Base-by-base conservation (phyloP, 2,888 invertebrate species). In the Emmelina monodactyla region DNA sequence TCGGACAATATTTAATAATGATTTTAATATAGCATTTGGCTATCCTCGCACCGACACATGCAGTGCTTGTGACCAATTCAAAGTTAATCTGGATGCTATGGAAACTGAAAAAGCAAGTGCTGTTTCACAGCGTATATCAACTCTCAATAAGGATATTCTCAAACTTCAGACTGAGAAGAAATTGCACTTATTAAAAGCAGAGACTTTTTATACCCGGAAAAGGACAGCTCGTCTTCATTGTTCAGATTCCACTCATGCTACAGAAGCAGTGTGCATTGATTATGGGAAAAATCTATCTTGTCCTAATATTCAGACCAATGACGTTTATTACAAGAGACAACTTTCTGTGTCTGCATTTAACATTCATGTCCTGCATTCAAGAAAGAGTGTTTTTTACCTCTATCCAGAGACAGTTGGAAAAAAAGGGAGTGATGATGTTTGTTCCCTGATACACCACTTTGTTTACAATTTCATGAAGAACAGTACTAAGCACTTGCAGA, bases 291-390 rank as follows among this genome's bases (percentile, higher is more conserved):
- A 44, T 39, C 22, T 47, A 22, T 25, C 32, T 25, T 28, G 34
- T 25, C 47, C 43, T 31, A 46, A 47, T 34, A 41, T 42, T 28
- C 32, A 31, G 12, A 42, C 42, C 31, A 47, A 47, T 22, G 44
- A 46, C 34, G 37, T 37, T 12, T 46, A 46, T 35, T 42, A 48
- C 34, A 45, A 44, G 40, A 38, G 47, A 36, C 46, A 53, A 40
- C 38, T 49, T 29, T 39, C 47, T 7, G 31, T 48, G 14, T 44
- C 39, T 35, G 28, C 37, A 16, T 50, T 49, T 37, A 50, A 49
- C 42, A 39, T 50, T 14, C 47, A 50, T 37, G 37, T 42, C 9
- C 33, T 50, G 29, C 37, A 42, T 16, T 36, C 39, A 31, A 31
- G 33, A 29, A 10, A 42, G 33, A 39, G 36, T 34, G 32, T 47